Base-by-base conservation (phyloP, 2,888 invertebrate genomes). In the Ectemnius lituratus region DNA sequence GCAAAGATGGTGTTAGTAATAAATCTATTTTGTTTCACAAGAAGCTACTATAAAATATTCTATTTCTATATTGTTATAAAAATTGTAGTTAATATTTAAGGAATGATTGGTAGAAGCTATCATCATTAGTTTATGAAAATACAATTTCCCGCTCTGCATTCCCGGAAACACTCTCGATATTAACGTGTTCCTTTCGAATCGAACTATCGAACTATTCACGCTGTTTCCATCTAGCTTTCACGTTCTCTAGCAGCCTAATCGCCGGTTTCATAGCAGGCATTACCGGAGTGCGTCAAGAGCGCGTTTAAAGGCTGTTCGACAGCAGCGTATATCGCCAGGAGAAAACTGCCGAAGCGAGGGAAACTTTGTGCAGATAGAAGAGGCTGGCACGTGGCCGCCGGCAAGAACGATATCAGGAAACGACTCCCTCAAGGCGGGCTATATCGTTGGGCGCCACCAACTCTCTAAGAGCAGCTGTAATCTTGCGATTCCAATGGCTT, bases 381-480 rank as follows among this genome's bases (percentile, higher is more conserved):
- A n/a, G 47, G 14, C 52, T 28, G 67, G 16, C 13, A 16, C n/a
- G 47, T 65, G 62, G 70, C 70, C 58, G 65, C 18, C 14, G 57
- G 65, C 62, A 13, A 63, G 47, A 58, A 45, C 74, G 70, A 70
- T 76, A 76, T 63, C 20, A 56, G 18, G 60, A 45, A 71, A 76
- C 57, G 68, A 61, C 63, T 73, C 71, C 75, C 75, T 49, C 62
- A 75, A 72, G 71, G 72, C 74, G 70, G 13, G 58, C 58, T 65
- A 64, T 70, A 70, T 65, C 65, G 65, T 52, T 14, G 52, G 5
- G 0, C 13, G 6, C 52, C 5, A 4, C 16, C 16, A 52, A 16
- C 46, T 18, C 63, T 18, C 16, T 45, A 62, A 49, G 37, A 62
- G 60, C 20, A 18, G 62, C 61, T 57, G 59, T 61, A 67, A 52